Base-by-base conservation (phyloP, 1,140 invertebrate genomes). In the Manduca sexta region DNA sequence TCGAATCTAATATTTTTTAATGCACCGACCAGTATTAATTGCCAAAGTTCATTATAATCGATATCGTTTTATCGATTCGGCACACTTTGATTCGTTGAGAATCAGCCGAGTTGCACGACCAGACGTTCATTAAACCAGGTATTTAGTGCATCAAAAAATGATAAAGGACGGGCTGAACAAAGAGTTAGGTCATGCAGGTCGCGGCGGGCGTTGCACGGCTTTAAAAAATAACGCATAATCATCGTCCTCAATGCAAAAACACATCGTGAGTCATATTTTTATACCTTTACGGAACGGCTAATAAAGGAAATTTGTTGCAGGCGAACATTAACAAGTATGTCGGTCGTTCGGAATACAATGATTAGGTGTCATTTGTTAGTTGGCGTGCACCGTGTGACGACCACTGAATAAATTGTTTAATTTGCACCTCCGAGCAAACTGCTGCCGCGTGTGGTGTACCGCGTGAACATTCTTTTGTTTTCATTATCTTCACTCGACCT, bases 111-210 rank as follows among this genome's bases (percentile, higher is more conserved):
- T n/a, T n/a, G n/a, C n/a, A n/a, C n/a, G 14, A 31, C 15, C 33
- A 15, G 31, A n/a, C 30, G 31, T 48, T 29, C 45, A 31, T 42
- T 8, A n/a, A 52, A n/a, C n/a, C n/a, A n/a, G n/a, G n/a, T n/a
- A 45, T 59, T 52, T 54, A 31, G 46, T 40, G 45, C 55, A 26
- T 26, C 21, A 63, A 69, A n/a, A 74, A 73, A 62, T 58, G 39
- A 58, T 65, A 66, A 68, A 74, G 74, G 74, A 72, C 74, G 57
- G 41, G 54, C 60, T 58, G 60, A 76, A 84, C 77, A 83, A 81
- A 75, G 69, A 76, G 56, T 64, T 64, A 73, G 80, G 80, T 78
- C 77, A 60, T 56, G 60, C 58, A 80, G 81, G 78, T 84, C 76
- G 56, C 53, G 52, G 41, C 71, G 80, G 78, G 52, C 78, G 56